Percentiles rank a stretch among this genome's conserved stretches.
phyloP scores from a whole-genome alignment of 2,888 invertebrate species.

The Megastigmus dorsalis region DNA sequence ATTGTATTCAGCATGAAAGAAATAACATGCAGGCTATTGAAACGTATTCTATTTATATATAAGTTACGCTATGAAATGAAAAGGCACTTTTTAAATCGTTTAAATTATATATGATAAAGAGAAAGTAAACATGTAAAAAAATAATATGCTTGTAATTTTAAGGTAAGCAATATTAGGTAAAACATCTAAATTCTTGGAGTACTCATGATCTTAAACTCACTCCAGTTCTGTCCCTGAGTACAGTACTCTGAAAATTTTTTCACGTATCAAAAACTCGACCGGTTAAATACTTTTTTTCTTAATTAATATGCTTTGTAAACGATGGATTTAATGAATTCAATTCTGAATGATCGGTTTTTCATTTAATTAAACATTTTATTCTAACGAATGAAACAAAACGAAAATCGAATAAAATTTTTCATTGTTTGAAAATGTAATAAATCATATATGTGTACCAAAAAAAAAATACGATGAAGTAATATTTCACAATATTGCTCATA shows the following conservation, averaged over 20 bases:
- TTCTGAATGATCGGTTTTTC: neutral
- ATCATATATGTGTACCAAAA: no score
- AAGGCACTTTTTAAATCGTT: neutral
- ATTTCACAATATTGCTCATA: no score
- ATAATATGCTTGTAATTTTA: neutral
- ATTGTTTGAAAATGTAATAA: no score
- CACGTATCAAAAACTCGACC: constrained; percentile 15
- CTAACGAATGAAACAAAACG: no score
- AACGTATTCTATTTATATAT: neutral
- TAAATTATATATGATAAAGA: neutral
- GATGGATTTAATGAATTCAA: constrained; percentile 4
- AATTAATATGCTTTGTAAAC: neutral
- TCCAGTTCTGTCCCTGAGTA: constrained; percentile 47
- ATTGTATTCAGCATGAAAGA: neutral
- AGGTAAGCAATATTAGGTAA: constrained; percentile 33
- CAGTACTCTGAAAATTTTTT: constrained; percentile 51
- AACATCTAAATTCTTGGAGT: constrained; percentile 44
- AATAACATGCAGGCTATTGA: constrained; percentile 21
- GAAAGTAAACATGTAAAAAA: neutral
- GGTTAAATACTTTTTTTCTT: neutral
- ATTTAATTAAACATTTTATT: no score
- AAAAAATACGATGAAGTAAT: no score
- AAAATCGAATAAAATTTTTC: no score
- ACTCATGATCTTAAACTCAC: constrained; percentile 47
- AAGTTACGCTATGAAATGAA: no score